phyloP scores from a whole-genome alignment of 2,113 vertebrate species.

The Rhombomys opimus region DNA sequence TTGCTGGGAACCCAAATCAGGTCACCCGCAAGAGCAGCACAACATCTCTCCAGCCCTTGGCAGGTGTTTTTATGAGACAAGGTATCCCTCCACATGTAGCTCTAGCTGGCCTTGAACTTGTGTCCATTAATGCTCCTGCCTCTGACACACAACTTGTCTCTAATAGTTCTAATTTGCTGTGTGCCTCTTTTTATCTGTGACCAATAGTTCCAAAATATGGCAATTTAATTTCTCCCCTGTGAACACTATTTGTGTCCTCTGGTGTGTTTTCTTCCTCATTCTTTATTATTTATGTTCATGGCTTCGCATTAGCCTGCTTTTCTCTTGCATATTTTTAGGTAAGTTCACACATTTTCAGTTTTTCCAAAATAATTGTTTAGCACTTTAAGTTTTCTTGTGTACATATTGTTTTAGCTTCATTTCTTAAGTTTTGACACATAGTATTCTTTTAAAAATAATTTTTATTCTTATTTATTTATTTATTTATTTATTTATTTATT shows the following conservation, averaged over 20 bases:
- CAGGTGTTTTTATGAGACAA: not conserved
- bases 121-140: not conserved
- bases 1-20: not conserved
- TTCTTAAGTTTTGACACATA: not conserved
- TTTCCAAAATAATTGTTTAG: not conserved
- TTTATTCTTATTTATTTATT: not conserved
- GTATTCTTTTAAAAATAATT: not conserved
- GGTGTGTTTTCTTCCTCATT: rapidly evolving
- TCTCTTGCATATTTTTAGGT: not conserved
- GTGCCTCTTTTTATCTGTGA: not conserved
- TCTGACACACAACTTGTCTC: not conserved
- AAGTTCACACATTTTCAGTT: not conserved
- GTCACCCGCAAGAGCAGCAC: no score
- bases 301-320: rapidly evolving
- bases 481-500: not conserved
- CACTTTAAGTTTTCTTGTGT: not conserved
- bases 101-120: not conserved
- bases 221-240: rapidly evolving
- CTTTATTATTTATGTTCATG: not conserved
- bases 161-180: not conserved
- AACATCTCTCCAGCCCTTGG: not conserved
- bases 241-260: not conserved
- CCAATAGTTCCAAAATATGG: rapidly evolving
- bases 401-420: not conserved
- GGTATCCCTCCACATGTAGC: not conserved